Evolutionary conservation across 2,113 vertebrate genomes (phyloP).

Genomic region (Corynorhinus townsendii): DNA sequence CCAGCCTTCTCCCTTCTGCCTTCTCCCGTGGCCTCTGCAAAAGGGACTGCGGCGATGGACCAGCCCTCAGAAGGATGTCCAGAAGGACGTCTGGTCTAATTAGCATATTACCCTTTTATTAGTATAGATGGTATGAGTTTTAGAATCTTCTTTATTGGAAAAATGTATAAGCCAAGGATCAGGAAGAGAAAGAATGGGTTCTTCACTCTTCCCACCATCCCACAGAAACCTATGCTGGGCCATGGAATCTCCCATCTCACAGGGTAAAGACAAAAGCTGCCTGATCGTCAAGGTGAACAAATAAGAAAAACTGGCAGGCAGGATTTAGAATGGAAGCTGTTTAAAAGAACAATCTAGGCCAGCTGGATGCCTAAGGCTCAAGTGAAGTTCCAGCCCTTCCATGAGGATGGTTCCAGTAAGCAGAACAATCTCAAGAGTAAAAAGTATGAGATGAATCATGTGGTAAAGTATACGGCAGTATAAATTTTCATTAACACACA

Average conservation of each 20-base stretch:
- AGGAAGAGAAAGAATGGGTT: not conserved
- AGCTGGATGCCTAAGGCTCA: not conserved
- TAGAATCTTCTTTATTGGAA: not conserved
- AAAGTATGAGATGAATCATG: constrained; percentile 11
- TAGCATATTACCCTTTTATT: no score
- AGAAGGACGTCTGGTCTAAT: no score
- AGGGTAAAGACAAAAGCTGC: not conserved
- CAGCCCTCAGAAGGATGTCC: no score
- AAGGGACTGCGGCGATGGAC: no score
- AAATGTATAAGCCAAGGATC: not conserved
- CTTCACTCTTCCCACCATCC: not conserved
- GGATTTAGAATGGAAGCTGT: not conserved
- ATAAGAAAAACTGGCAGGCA: not conserved
- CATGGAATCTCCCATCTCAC: not conserved
- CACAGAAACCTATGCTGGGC: not conserved
- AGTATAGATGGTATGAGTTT: not conserved
- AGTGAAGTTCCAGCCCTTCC: constrained; percentile 10
- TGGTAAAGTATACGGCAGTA: not conserved
- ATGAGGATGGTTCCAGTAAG: not conserved
- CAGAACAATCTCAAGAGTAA: not conserved
- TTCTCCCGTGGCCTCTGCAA: no score
- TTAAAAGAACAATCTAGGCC: not conserved
- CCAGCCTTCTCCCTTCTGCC: no score
- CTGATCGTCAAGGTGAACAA: not conserved
- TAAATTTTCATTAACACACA: not conserved